Conservation (phyloP, 37 sponge, comb jelly and placozoan genomes). For the Theonella swinhoei region DNA sequence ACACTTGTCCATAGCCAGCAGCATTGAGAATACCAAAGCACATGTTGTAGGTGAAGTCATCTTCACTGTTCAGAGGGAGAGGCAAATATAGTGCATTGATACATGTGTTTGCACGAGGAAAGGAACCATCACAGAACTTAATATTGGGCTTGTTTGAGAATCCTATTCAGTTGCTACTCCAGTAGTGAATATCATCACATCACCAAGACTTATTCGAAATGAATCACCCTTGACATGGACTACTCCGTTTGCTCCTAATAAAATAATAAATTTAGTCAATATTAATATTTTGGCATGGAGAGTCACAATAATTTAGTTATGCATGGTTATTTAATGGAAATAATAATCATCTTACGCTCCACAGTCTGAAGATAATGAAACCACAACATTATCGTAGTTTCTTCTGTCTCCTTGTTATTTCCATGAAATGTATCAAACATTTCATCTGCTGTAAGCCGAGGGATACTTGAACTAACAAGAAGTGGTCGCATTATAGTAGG, state of each 20-base stretch:
- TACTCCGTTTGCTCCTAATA: slow-evolving; percentile 14
- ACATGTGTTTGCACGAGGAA: slow-evolving; percentile 8
- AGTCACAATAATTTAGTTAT: too few relatives aligned
- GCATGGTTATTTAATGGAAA: too few relatives aligned
- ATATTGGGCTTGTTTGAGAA: not conserved
- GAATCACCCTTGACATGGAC: too few relatives aligned
- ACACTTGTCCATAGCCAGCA: not conserved
- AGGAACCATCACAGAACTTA: not conserved
- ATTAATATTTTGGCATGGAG: too few relatives aligned
- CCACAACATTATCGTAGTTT: not conserved
- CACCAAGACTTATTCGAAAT: too few relatives aligned
- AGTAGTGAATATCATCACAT: slow-evolving; percentile 10
- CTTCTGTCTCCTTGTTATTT: not conserved
- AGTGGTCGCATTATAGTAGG: not conserved
- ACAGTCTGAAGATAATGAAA: too few relatives aligned
- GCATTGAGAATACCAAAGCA: not conserved
- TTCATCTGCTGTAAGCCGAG: not conserved
- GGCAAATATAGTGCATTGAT: not conserved
- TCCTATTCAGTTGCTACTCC: slow-evolving; percentile 6
- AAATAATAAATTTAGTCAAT: not conserved
- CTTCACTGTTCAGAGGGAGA: too few relatives aligned
- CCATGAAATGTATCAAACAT: not conserved
- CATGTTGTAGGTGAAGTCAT: not conserved
- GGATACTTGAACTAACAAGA: too few relatives aligned
- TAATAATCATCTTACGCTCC: too few relatives aligned